Evolutionary conservation across 2,797 vertebrate genomes (phyloP), one percentile per base, ranked within the genome.

Genomic region (Podarcis siculus): DNA sequence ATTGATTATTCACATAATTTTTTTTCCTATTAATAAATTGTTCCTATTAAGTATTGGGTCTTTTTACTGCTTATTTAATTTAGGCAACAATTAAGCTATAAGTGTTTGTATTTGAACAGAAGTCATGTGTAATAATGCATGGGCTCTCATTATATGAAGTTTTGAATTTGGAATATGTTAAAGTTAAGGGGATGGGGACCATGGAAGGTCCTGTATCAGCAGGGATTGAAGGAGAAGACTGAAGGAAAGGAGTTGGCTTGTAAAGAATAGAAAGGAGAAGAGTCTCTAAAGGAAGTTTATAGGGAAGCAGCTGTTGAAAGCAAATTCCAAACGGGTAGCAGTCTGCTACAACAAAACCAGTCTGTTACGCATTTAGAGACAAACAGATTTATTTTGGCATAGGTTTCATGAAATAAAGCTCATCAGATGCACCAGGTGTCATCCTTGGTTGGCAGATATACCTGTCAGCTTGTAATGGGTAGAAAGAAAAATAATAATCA

Each of bases 11-110:
- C 23, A 42, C 4, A 37, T 21, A 64, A 8, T 61, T n/a, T 27
- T 72, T 71, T n/a, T 25, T 35, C 55, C 21, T 64, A 64, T 8
- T 21, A 30, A 58, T 79, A 58, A n/a, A 79, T 32, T 6, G n/a
- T 80, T 49, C 61, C 23, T 25, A 27, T 13, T 66, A 39, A 81
- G 39, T 49, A 15, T 27, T 78, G 25, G 12, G 27, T 58, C 21
- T 64, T 80, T 73, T 58, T 55, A 5, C 37, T 85, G 35, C 21
- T n/a, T 42, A 25, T 61, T 86, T 87, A 82, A 82, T 49, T 86
- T 79, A 37, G n/a, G 23, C 71, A 78, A 49, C 10, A 37, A 45
- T 15, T 30, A 86, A 27, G 32, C 25, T 45, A n/a, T 69, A 49
- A 19, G 1, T 2, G 4, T 75, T 21, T 30, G 3, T 49, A 55